These are phyloP conservation scores for Macheiramphus alcinus DNA, from an alignment of 2,113 vertebrate genomes.

Conservation along the genomic window DNA sequence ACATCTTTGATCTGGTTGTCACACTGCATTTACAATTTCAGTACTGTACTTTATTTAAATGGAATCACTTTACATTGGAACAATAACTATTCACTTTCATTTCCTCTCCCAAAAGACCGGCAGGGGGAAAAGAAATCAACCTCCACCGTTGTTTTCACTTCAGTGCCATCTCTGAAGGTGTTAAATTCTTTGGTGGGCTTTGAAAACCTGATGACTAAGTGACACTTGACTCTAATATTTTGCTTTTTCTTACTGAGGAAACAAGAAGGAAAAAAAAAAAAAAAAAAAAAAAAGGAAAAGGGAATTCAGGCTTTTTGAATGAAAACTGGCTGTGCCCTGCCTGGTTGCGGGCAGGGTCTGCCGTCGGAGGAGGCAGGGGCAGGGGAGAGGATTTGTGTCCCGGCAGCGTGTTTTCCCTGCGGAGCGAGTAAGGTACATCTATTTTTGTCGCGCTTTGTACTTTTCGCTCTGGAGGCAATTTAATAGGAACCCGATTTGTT, in stretches of 20 bases:
- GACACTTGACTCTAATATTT: constrained; percentile 22
- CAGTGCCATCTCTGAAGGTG: constrained; percentile 31
- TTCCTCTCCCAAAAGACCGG: constrained; percentile 58
- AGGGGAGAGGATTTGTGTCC: background rate
- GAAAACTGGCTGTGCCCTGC: background rate
- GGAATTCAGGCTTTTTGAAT: background rate
- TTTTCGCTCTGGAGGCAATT: constrained; percentile 48
- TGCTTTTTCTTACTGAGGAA: background rate
- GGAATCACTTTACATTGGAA: constrained; percentile 67
- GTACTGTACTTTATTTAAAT: constrained; percentile 79
- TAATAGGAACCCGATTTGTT: constrained; percentile 72
- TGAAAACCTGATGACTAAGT: constrained; percentile 58
- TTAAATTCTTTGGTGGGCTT: constrained; percentile 55
- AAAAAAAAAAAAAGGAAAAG: background rate
- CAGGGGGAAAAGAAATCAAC: background rate
- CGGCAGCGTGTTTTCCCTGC: background rate
- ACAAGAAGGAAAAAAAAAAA: background rate
- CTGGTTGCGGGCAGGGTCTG: background rate
- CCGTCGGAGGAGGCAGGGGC: background rate
- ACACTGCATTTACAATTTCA: constrained; percentile 78
- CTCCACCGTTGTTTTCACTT: constrained; percentile 28
- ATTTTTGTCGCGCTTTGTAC: constrained; percentile 49
- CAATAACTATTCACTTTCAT: constrained; percentile 60
- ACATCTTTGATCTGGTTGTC: constrained; percentile 75
- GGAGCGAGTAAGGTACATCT: constrained; percentile 16